Evolutionary conservation across 2,888 invertebrate species (phyloP), one percentile per base, ranked within the genome.

Genomic region (Gymnosoma rotundatum): DNA sequence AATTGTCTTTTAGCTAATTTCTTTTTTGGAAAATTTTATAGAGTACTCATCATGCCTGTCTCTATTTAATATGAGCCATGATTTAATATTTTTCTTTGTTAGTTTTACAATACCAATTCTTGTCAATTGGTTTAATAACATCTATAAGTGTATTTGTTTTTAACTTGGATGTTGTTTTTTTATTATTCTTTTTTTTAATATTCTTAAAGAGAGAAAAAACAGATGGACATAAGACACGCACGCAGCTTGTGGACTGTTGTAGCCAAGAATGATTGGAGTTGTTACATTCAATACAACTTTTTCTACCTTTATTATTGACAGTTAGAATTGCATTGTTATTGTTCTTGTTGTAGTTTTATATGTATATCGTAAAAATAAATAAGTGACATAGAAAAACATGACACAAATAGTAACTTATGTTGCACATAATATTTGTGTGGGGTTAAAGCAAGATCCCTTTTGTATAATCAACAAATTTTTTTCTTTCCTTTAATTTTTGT

Each of bases 271-370:
- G 61, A 48, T 61, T 74, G 69, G 20, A 70, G 56, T 56, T 63
- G 54, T 36, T 25, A 8, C 74, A 61, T 63, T 38, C 52, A 56
- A 48, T 74, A 74, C 12, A 70, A 50, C 69, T 63, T 63, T 48
- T 60, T 54, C 63, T 63, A 80, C 74, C 80, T 74, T 81, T 75
- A 42, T 63, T 54, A 81, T 75, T 75, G 81, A 81, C 75, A 70
- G 75, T 81, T 81, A 81, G 69, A 70, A 70, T 58, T 52, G 58
- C 64, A 36, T 63, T 78, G 56, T 32, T 72, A 6, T 78, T 70
- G n/a, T 48, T 70, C 16, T 48, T 69, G 20, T 42, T 76, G 25
- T 76, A 14, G 25, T 38, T 10, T 50, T 50, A 16, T 61, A 5
- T 32, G 2, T 32, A 6, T 32, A 32, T 32, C 6, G 32, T 32